Evolutionary conservation across 1,140 invertebrate genomes (phyloP).

Genomic region (Cecropterus lyciades): DNA sequence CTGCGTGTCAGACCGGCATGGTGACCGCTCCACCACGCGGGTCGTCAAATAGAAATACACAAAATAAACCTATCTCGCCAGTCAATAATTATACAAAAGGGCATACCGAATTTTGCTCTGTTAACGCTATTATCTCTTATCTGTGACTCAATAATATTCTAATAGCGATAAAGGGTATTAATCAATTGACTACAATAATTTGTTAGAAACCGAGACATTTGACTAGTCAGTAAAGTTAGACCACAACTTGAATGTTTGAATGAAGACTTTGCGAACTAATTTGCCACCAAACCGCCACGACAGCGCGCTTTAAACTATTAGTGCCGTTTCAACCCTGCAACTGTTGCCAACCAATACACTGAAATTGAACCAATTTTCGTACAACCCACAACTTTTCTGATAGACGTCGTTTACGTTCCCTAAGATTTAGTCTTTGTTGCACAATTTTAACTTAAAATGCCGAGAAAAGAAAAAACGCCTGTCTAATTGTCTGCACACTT

Average conservation of each 20-base stretch:
- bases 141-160: neutral
- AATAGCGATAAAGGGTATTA: neutral
- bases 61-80: neutral
- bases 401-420: conserved; percentile 32
- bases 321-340: conserved; percentile 29
- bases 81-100: neutral
- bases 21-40: no score
- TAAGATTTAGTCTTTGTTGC: conserved; percentile 33
- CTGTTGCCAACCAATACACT: conserved; percentile 32
- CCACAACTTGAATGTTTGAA: conserved; percentile 27
- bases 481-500: conserved; percentile 28
- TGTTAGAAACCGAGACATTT: conserved; percentile 9
- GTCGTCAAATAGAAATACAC: no score
- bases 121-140: neutral
- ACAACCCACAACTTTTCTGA: conserved; percentile 29
- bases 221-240: conserved; percentile 23
- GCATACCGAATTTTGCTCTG: neutral
- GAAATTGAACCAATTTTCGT: conserved; percentile 22
- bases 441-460: conserved; percentile 29
- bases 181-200: conserved; percentile 12
- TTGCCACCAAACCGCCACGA: conserved; percentile 42
- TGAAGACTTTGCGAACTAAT: conserved; percentile 47
- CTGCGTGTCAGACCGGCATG: no score
- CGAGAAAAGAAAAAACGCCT: conserved; percentile 29
- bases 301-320: conserved; percentile 43